Conservation (phyloP, 30 jellyfish, hydroid and myxozoan genomes). For the Hydractinia echinata region DNA sequence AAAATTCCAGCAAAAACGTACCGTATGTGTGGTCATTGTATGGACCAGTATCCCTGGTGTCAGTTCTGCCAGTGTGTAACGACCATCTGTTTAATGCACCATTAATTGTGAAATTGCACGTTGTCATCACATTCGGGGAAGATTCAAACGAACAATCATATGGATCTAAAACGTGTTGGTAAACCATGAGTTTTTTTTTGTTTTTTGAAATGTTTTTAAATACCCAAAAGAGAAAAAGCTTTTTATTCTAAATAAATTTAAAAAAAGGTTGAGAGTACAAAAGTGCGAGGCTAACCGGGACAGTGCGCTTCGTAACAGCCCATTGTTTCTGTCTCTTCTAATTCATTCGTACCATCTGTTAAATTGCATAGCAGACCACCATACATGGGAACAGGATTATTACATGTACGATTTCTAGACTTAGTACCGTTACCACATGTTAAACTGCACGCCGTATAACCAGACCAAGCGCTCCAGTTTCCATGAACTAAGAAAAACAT, state of each 20-base stretch:
- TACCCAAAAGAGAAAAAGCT: too few relatives aligned
- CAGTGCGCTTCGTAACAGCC: background rate
- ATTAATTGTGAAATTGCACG: background rate
- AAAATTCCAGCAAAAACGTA: background rate
- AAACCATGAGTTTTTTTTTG: too few relatives aligned
- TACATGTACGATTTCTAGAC: background rate
- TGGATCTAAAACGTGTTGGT: background rate
- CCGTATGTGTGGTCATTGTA: conserved; percentile 3
- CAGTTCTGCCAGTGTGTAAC: background rate
- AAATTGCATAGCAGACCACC: background rate
- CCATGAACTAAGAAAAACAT: background rate
- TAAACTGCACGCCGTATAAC: background rate
- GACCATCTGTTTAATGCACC: background rate
- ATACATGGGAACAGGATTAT: background rate
- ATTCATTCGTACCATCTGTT: background rate
- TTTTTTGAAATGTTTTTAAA: too few relatives aligned
- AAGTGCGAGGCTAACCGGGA: background rate
- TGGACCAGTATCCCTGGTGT: background rate
- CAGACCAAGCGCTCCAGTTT: background rate
- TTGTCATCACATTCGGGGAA: background rate
- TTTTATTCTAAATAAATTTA: too few relatives aligned
- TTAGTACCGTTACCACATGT: background rate
- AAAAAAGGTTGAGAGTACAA: too few relatives aligned
- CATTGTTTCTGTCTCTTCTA: background rate
- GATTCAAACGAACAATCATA: conserved; percentile 1